Evolutionary conservation across 1,140 invertebrate species (phyloP).

Genomic region (Hylaeus anthracinus): DNA sequence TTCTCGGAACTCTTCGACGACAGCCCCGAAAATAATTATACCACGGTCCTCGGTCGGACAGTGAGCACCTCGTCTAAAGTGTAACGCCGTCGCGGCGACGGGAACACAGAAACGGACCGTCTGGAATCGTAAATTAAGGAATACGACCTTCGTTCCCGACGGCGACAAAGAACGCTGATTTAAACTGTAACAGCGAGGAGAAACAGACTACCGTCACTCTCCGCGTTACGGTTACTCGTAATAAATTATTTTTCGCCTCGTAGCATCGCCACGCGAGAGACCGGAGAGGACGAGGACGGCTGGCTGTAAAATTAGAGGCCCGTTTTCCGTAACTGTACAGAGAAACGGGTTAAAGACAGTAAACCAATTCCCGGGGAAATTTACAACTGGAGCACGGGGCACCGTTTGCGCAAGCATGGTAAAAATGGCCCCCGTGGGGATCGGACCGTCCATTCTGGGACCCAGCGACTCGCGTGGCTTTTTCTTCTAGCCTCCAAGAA

Average conservation of each 20-base stretch:
- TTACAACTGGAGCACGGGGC: constrained; percentile 66
- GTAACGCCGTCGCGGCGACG: constrained; percentile 55
- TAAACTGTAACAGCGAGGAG: constrained; percentile 75
- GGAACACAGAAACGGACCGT: constrained; percentile 36
- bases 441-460: background rate
- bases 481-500: background rate
- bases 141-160: constrained; percentile 28
- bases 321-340: constrained; percentile 68
- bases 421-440: constrained; percentile 43
- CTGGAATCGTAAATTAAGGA: constrained; percentile 72
- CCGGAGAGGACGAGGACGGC: background rate
- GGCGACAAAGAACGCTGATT: constrained; percentile 66
- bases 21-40: constrained; percentile 54
- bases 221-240: constrained; percentile 61
- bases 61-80: constrained; percentile 66
- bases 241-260: constrained; percentile 71
- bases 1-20: constrained; percentile 28
- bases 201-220: constrained; percentile 58
- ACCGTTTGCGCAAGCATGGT: constrained; percentile 61
- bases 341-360: constrained; percentile 69
- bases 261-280: background rate
- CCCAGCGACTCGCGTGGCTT: background rate
- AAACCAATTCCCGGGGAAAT: constrained; percentile 69
- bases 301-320: constrained; percentile 55
- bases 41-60: constrained; percentile 26